These are phyloP conservation scores for Apostichopus parvimensis DNA, from an alignment of 35 echinoderm and acorn worm genomes.

Conservation along the genomic window DNA sequence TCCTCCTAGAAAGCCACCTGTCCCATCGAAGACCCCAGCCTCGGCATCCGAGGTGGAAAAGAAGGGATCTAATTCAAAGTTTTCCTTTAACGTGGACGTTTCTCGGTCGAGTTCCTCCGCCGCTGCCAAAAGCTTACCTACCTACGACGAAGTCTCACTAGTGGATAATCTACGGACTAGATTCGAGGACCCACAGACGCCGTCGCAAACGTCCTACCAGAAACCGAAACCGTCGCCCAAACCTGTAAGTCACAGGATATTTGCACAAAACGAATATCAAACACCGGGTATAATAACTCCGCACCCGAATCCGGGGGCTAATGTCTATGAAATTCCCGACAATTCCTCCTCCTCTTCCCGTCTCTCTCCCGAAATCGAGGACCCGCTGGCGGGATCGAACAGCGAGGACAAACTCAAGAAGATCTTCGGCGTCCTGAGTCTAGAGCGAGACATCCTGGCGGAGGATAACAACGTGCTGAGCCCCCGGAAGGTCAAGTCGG, in stretches of 20 bases:
- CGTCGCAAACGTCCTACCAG: not conserved
- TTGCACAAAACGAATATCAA: constrained; percentile 7
- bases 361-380: not conserved
- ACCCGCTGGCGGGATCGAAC: not conserved
- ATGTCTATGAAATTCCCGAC: constrained; percentile 12
- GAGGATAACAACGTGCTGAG: constrained; percentile 7
- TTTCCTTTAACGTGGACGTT: not conserved
- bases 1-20: constrained; percentile 10
- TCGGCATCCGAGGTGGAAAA: not conserved
- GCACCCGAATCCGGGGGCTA: not conserved
- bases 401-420: constrained; percentile 44
- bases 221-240: not conserved
- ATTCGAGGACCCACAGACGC: constrained; percentile 7
- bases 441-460: constrained; percentile 8
- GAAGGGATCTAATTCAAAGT: not conserved
- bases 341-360: not conserved
- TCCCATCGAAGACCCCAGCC: not conserved
- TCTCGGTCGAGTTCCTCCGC: not conserved
- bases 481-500: not conserved
- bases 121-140: not conserved
- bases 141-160: not conserved
- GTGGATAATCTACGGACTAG: constrained; percentile 5
- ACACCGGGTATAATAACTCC: constrained; percentile 6
- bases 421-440: constrained; percentile 17
- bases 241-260: not conserved